Base-by-base conservation (phyloP, 1,140 invertebrate species). In the Solenopsis invicta region DNA sequence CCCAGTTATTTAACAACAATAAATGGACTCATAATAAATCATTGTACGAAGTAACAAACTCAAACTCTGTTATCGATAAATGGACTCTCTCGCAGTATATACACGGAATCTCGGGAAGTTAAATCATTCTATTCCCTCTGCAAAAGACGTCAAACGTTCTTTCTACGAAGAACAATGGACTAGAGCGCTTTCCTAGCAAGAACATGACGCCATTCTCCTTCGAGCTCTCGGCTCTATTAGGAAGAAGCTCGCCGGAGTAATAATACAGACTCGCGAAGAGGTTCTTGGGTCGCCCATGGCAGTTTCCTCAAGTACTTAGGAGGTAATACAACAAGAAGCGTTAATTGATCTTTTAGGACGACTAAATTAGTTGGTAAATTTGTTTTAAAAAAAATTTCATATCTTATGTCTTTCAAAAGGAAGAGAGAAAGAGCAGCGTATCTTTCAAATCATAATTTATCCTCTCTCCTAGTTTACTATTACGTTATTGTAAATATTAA, bases 291-390 rank as follows among this genome's bases (percentile, higher is more conserved):
- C 67, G 80, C 77, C 48, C 64, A 8, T 81, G 62, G 77, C 80
- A 82, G 80, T 82, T 82, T 82, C 80, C 80, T 67, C 67, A 61
- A 82, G 67, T 82, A 82, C 80, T 82, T 82, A 72, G 54, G 52
- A 82, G 80, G 67, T 82, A 82, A 82, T 82, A 84, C 80, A 84
- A 75, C 80, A 84, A 84, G 69, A 84, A 84, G 69, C 69, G 54
- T 84, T 84, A 75, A 75, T 84, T 84, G 80, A 84, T 84, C 80
- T 54, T 84, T 75, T 75, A 75, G 69, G 59, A 74, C 54, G 80
- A 84, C 41, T 75, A 75, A 84, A 75, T 84, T 84, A 75, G 80
- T 84, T 52, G 54, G 56, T 61, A 75, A 84, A 75, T 84, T 84
- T 84, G 54, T 84, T 84, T 61, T 24, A 29, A 75, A 84, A 84